Evolutionary conservation across 1,140 invertebrate species (phyloP).

Genomic region (Euura saliciscinereae): DNA sequence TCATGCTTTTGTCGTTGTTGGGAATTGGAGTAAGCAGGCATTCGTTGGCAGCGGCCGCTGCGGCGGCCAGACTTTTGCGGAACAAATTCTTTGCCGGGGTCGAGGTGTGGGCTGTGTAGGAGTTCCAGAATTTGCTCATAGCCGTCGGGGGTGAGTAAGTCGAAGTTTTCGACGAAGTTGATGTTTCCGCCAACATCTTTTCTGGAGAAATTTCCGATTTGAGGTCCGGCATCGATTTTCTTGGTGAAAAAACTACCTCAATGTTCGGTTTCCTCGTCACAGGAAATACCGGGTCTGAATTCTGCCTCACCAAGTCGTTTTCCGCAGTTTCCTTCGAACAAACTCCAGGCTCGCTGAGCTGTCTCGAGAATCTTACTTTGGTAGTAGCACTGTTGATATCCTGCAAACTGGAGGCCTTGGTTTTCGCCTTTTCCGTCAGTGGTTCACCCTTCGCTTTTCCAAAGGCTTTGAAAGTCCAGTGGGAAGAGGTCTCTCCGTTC

Average conservation of each 20-base stretch:
- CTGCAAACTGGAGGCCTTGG: slow-evolving; percentile 13
- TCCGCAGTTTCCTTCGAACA: slow-evolving; percentile 32
- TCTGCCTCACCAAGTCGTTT: slow-evolving; percentile 36
- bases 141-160: background rate
- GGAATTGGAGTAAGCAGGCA: slow-evolving; percentile 62
- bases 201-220: background rate
- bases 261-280: slow-evolving; percentile 25
- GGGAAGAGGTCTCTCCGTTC: background rate
- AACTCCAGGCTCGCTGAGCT: slow-evolving; percentile 42
- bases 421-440: background rate
- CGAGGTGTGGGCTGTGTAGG: slow-evolving; percentile 50
- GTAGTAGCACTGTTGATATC: background rate
- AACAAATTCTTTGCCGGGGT: slow-evolving; percentile 51
- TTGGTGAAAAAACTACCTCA: slow-evolving; percentile 26
- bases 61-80: slow-evolving; percentile 51
- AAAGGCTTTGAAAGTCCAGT: background rate
- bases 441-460: background rate
- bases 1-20: slow-evolving; percentile 77
- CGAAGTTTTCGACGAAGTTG: background rate
- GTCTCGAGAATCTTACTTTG: slow-evolving; percentile 33
- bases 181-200: background rate
- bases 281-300: slow-evolving; percentile 35
- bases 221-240: slow-evolving; percentile 8
- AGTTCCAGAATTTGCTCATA: slow-evolving; percentile 39
- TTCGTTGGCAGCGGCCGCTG: slow-evolving; percentile 53